Conservation (phyloP, 2,888 invertebrate species). For the Rhagonycha lutea region DNA sequence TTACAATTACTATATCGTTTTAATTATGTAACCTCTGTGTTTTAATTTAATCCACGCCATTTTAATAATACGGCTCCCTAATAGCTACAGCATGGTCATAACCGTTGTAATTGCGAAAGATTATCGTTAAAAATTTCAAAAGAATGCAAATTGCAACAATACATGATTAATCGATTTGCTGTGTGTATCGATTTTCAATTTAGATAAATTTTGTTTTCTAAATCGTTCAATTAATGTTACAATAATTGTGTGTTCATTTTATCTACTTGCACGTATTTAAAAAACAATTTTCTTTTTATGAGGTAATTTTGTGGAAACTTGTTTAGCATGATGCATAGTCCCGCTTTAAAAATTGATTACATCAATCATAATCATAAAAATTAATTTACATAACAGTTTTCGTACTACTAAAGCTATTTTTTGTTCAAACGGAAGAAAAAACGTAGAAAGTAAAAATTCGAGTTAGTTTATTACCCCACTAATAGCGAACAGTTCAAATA, state of each 20-base stretch:
- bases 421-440: neutral
- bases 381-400: neutral
- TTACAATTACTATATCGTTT: neutral
- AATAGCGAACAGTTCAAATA: neutral
- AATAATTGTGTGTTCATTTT: neutral
- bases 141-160: neutral
- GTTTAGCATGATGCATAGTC: neutral
- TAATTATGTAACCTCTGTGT: conserved; percentile 9
- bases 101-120: conserved; percentile 3
- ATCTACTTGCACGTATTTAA: neutral
- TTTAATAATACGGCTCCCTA: conserved; percentile 14
- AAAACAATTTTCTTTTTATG: neutral
- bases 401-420: neutral
- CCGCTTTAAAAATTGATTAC: neutral
- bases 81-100: conserved; percentile 11
- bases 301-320: neutral
- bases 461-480: neutral
- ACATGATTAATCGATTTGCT: conserved; percentile 6
- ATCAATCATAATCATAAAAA: neutral
- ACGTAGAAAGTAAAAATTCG: neutral
- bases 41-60: conserved; percentile 17
- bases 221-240: conserved; percentile 4
- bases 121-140: neutral
- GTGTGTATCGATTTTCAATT: conserved; percentile 5
- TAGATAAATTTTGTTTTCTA: neutral